These are phyloP conservation scores for Drosophila mettleri DNA, from an alignment of 2,888 invertebrate species.

Conservation along the genomic window DNA sequence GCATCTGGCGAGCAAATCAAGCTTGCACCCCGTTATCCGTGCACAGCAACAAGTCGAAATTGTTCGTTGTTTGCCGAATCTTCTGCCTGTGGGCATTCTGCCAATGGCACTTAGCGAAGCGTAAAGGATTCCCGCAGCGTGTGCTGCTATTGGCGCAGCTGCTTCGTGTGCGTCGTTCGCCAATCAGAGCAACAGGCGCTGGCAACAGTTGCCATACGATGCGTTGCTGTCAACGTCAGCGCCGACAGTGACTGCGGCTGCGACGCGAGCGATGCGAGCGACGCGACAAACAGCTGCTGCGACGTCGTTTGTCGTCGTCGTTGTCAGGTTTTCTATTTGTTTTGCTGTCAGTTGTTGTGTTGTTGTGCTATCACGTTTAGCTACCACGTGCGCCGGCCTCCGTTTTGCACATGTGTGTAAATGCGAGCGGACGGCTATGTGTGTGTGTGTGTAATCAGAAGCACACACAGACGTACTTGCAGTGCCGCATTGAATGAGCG, in stretches of 20 bases:
- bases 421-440: constrained; percentile 3
- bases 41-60: constrained; percentile 66
- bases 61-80: constrained; percentile 12
- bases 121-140: constrained; percentile 56
- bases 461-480: constrained; percentile 9
- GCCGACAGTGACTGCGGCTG: constrained; percentile 13
- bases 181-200: constrained; percentile 72
- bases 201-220: constrained; percentile 35
- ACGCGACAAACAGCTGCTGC: constrained; percentile 47
- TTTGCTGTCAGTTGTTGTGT: constrained; percentile 71
- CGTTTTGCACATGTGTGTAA: constrained; percentile 49
- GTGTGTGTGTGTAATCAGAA: constrained; percentile 16
- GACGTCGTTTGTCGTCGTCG: constrained; percentile 15
- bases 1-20: constrained; percentile 43
- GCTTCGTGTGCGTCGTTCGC: constrained; percentile 28
- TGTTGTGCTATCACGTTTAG: constrained; percentile 83
- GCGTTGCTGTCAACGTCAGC: constrained; percentile 30
- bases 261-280: constrained; percentile 23
- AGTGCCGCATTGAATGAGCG: constrained; percentile 53
- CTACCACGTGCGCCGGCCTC: constrained; percentile 82
- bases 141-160: constrained; percentile 54
- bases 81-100: constrained; percentile 21
- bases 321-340: constrained; percentile 78
- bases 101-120: constrained; percentile 58
- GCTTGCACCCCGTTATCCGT: constrained; percentile 66